Base-by-base conservation (phyloP, 2,797 vertebrate genomes). In the Brotula barbata region DNA sequence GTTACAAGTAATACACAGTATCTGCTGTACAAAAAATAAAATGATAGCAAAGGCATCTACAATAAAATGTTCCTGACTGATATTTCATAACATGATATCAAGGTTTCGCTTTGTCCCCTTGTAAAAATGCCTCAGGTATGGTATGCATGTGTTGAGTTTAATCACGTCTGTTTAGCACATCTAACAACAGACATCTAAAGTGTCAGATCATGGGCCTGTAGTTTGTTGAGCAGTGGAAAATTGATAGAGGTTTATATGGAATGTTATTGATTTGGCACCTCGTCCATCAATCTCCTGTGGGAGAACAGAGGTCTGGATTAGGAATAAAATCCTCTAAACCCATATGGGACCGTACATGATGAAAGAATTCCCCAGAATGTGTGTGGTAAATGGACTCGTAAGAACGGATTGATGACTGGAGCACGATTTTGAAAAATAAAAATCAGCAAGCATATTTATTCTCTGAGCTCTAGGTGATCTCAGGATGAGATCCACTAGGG, bases 251-350 rank as follows among this genome's bases (percentile, higher is more conserved):
- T 83, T 83, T 85, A 65, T 71, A 82, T 82, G 70, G 81, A 82
- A 77, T 73, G 67, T 56, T 83, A 85, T 89, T 82, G 84, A 87
- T 87, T 83, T 82, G 67, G 64, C 62, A 74, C 71, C 77, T 77
- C 51, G 53, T 62, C 63, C 69, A 88, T 84, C 81, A 75, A 87
- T 84, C 82, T 78, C 64, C 52, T 44, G 71, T 42, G 69, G 79
- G 73, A 82, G 60, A 68, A 61, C 44, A 53, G 59, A 74, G 67
- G 62, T 80, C 70, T 80, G 77, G 78, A 88, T 86, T 84, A 80
- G 68, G 71, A 83, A 76, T 72, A 76, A 82, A 83, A 73, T 82
- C 72, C 75, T 84, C 70, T 73, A 72, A 85, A 85, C 74, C 73
- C 75, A 76, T 71, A 78, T 63, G 71, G 62, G 60, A 75, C 56